Evolutionary conservation across 2,888 invertebrate species (phyloP), one percentile per base, ranked within the genome.

Genomic region (Lepetodrilus schrolli): DNA sequence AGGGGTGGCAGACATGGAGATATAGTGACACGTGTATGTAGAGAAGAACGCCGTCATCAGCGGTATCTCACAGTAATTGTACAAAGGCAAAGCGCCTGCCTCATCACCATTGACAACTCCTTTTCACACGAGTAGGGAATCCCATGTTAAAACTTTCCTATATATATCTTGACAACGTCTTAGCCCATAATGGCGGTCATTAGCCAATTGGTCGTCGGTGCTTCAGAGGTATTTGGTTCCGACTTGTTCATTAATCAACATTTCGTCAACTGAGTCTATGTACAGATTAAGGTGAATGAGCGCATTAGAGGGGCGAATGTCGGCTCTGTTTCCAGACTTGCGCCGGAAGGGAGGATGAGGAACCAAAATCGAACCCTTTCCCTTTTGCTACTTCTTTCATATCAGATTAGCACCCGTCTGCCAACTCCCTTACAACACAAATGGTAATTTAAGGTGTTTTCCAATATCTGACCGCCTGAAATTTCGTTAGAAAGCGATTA

Each of bases 321-420:
- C 43, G 30, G 30, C 34, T 30, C 26, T 58, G 58, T 58, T 58
- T 58, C 58, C 58, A 58, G 26, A 30, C 26, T 8, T 26, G 3
- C 34, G 58, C 58, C 58, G 58, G 58, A 58, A 58, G 58, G 58
- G 7, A 30, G 58, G 58, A 58, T 58, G 58, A 58, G 58, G 17
- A 8, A 17, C 30, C 17, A 10, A 26, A 17, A 30, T 17, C 26
- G 30, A 17, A 58, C 26, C 58, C 58, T 58, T 30, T 30, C 34
- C 30, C 34, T 30, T 58, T 34, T 34, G 26, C 58, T 13, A 7
- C 58, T 30, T 34, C n/a, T n/a, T 58, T 58, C 58, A 58, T n/a
- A 30, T 34, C 26, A 30, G 58, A 58, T 58, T 58, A 58, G 34
- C 17, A 43, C 43, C 43, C 13, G 43, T 43, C 43, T 43, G 17